Evolutionary conservation across 2,888 invertebrate species (phyloP).

Genomic region (Eurois occulta): DNA sequence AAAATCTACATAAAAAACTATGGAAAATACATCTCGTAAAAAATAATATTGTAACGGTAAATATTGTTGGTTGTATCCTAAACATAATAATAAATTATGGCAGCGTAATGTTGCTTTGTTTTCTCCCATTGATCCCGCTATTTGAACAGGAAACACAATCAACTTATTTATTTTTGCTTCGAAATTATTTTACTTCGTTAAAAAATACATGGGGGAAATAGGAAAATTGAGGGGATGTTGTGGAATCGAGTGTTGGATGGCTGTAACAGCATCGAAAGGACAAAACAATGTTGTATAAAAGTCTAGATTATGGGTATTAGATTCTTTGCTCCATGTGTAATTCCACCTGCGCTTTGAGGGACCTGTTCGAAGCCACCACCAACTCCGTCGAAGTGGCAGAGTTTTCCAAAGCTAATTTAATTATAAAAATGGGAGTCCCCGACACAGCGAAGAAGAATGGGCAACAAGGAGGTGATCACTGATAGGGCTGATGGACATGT

Average conservation of each 20-base stretch:
- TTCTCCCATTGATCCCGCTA: slow-evolving; percentile 8
- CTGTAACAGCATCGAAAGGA: not conserved
- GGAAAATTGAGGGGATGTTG: too few relatives aligned
- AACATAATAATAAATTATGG: slow-evolving; percentile 1
- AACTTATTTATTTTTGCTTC: slow-evolving; percentile 20
- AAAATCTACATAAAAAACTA: not conserved
- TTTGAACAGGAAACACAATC: slow-evolving; percentile 32
- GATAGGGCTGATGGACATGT: not conserved
- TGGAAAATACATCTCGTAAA: not conserved
- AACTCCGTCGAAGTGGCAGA: too few relatives aligned
- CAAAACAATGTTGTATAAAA: not conserved
- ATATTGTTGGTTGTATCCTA: not conserved
- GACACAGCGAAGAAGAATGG: not conserved
- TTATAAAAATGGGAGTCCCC: not conserved
- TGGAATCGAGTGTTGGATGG: not conserved
- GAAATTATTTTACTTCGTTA: not conserved
- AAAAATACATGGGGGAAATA: not conserved
- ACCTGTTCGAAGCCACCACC: not conserved
- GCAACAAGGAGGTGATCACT: not conserved
- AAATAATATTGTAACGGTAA: slow-evolving; percentile 3
- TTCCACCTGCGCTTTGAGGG: not conserved
- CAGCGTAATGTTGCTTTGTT: slow-evolving; percentile 12
- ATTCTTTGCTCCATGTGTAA: not conserved
- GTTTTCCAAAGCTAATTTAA: not conserved
- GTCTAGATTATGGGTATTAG: not conserved